These are phyloP conservation scores for Phyllotreta striolata DNA, from an alignment of 2,888 invertebrate species.

Conservation along the genomic window DNA sequence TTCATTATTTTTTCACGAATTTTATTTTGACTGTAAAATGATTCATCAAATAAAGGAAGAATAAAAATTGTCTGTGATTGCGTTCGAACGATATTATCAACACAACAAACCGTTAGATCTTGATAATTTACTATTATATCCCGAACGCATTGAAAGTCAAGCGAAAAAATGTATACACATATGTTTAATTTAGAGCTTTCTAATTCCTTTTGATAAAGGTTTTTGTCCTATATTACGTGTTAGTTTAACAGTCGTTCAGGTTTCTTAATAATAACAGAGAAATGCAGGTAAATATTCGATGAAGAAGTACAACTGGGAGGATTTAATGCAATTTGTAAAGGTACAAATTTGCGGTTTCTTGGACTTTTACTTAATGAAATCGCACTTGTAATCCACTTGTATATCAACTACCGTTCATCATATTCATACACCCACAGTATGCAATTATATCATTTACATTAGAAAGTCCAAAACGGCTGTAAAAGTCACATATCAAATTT, in stretches of 20 bases:
- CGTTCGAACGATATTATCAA: constrained; percentile 11
- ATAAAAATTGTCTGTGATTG: constrained; percentile 11
- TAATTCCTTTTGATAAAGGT: not conserved
- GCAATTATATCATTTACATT: constrained; percentile 36
- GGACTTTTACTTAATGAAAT: constrained; percentile 20
- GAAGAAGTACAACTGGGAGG: too few species aligned
- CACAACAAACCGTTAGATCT: constrained; percentile 17
- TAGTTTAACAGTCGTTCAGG: too few species aligned
- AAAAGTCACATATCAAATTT: constrained; percentile 30
- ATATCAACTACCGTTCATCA: constrained; percentile 16
- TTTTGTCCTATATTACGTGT: too few species aligned
- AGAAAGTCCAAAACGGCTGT: constrained; percentile 32
- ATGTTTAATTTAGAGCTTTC: constrained; percentile 15
- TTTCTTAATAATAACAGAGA: too few species aligned
- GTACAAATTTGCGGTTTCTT: not conserved
- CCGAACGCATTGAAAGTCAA: constrained; percentile 2
- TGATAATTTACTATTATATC: constrained; percentile 14
- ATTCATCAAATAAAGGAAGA: constrained; percentile 14
- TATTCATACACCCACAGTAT: constrained; percentile 15
- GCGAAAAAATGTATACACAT: constrained; percentile 3
- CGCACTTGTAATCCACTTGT: constrained; percentile 9
- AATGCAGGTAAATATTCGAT: too few species aligned
- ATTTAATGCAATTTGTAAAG: too few species aligned
- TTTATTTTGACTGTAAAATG: constrained; percentile 16
- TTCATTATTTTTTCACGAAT: constrained; percentile 18